phyloP scores from a whole-genome alignment of 2,113 vertebrate species.

The Sula dactylatra region DNA sequence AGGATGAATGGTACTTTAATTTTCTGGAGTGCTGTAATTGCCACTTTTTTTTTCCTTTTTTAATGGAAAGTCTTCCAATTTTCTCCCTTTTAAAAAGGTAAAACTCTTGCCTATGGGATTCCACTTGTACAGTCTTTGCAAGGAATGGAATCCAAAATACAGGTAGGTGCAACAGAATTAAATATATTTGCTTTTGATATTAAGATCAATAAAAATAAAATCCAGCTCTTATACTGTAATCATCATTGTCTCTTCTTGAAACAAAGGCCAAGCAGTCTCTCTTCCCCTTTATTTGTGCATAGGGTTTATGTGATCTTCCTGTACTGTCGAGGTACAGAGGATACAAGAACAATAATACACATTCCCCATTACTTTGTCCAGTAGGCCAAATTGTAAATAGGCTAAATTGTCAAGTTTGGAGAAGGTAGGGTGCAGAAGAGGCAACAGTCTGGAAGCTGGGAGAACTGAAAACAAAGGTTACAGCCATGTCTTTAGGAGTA shows the following conservation, averaged over 20 bases:
- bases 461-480: not conserved
- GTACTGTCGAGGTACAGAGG: not conserved
- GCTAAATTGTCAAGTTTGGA: not conserved
- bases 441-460: not conserved
- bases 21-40: not conserved
- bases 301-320: not conserved
- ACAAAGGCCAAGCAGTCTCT: not conserved
- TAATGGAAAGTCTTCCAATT: not conserved
- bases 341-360: not conserved
- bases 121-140: slow-evolving; percentile 91
- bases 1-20: not conserved
- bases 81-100: slow-evolving; percentile 77
- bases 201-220: not conserved
- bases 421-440: not conserved
- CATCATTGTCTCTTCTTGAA: not conserved
- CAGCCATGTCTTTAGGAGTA: not conserved
- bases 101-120: slow-evolving; percentile 92
- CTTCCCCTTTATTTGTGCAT: not conserved
- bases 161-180: slow-evolving; percentile 61
- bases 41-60: not conserved
- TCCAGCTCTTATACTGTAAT: not conserved
- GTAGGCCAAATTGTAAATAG: not conserved
- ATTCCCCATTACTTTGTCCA: not conserved
- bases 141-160: slow-evolving; percentile 80
- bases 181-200: not conserved